phyloP scores from a whole-genome alignment of 1,140 invertebrate species.

The Holcopasites calliopsidis region DNA sequence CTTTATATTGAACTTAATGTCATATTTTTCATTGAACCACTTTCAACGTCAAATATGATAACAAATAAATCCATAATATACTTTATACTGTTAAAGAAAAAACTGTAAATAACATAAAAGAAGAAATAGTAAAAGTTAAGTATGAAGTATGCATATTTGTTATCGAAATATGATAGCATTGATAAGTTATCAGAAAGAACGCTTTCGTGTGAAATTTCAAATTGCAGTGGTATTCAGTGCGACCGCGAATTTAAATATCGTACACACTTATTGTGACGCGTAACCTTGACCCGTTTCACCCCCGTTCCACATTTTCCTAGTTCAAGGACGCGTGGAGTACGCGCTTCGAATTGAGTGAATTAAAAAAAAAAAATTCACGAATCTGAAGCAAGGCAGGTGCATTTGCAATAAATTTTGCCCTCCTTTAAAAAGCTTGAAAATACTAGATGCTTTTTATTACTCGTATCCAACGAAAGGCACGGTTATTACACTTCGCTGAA shows the following conservation, averaged over 20 bases:
- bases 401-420: neutral
- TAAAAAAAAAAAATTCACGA: neutral
- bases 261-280: neutral
- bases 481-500: neutral
- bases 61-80: neutral
- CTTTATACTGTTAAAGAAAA: neutral
- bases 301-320: conserved; percentile 19
- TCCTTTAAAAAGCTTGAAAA: neutral
- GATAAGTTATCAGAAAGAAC: neutral
- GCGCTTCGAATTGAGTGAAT: neutral
- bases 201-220: neutral
- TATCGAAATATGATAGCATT: neutral
- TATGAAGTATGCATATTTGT: neutral
- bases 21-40: neutral
- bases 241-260: neutral
- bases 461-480: neutral
- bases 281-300: conserved; percentile 22
- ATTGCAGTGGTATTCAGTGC: neutral
- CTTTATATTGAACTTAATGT: neutral
- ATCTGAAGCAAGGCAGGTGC: neutral
- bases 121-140: neutral
- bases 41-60: neutral
- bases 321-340: neutral
- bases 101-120: neutral
- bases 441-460: too few relatives aligned